These are phyloP conservation scores for Cyclura pinguis DNA, from an alignment of 2,797 vertebrate species.

Conservation along the genomic window DNA sequence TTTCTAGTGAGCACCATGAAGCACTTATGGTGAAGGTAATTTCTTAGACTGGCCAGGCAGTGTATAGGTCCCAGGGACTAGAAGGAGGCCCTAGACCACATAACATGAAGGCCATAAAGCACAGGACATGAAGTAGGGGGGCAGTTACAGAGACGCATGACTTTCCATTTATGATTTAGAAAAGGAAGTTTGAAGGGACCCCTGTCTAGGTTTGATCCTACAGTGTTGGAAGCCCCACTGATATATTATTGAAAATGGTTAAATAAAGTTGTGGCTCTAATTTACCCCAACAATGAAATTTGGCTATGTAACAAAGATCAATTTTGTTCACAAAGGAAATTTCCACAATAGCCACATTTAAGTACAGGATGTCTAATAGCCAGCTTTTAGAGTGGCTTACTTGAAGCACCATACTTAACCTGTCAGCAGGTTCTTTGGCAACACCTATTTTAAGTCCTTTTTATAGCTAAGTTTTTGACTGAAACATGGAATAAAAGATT, in stretches of 20 bases:
- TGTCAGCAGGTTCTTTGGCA: constrained; percentile 47
- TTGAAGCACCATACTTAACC: constrained; percentile 40
- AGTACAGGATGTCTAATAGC: constrained; percentile 32
- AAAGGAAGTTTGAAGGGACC: background rate
- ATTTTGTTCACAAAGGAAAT: constrained; percentile 38
- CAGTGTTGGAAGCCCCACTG: background rate
- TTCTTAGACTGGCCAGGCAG: background rate
- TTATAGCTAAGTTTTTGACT: constrained; percentile 37
- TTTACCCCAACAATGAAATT: background rate
- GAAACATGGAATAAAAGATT: constrained; percentile 12
- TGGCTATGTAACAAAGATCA: constrained; percentile 8
- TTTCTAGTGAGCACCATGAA: background rate
- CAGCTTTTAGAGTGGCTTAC: background rate
- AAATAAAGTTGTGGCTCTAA: background rate
- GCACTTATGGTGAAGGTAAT: background rate
- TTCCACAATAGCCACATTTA: constrained; percentile 18
- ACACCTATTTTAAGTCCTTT: constrained; percentile 47
- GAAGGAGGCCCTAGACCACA: background rate
- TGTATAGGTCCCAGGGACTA: background rate
- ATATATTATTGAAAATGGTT: too few species aligned
- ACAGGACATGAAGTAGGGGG: background rate
- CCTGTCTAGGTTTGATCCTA: background rate
- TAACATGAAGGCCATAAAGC: background rate
- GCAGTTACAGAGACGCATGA: background rate
- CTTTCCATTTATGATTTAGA: background rate